Base-by-base conservation (phyloP, 2,113 vertebrate species). In the Myotis yumanensis region DNA sequence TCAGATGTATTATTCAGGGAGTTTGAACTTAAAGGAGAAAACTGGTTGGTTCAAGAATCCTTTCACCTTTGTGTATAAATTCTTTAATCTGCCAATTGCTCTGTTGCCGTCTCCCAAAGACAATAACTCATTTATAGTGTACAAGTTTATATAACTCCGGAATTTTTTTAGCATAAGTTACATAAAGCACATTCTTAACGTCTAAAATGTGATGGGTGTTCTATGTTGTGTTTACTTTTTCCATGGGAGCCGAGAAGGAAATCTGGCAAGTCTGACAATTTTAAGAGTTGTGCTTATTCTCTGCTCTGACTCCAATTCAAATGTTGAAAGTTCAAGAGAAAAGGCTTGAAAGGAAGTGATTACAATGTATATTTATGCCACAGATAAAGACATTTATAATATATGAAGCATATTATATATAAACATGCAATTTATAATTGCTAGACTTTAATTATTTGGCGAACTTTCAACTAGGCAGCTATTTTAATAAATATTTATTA, bases 161-260 rank as follows among this genome's bases (percentile, higher is more conserved):
- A 54, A 81, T 46, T 91, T 59, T 92, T 94, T 71, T 91, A 83
- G 28, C 73, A 86, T 94, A 83, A 94, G 88, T 62, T 92, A 68
- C 73, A 94, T 77, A 90, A 91, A 85, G 37, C 32, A 92, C 37
- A 96, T 93, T 92, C 68, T 90, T 95, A 86, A 88, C 0, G 57
- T 89, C 88, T 95, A 71, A 86, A 88, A 86, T 66, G 30, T 76
- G 90, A 69, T 48, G 86, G 28, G n/a, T 75, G 30, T 79, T 94
- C 96, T 95, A 90, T 76, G 43, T 62, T 69, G 40, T 90, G 69
- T 97, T 97, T 97, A 92, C 59, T 92, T 95, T 94, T 89, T 94
- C 85, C 76, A 57, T 76, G 46, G 72, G 66, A 96, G 75, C 46
- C 6, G 11, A 76, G 69, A 96, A 95, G 89, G 48, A 79, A 90